Base-by-base conservation (phyloP, 2,113 vertebrate species). In the Reinhardtius hippoglossoides region DNA sequence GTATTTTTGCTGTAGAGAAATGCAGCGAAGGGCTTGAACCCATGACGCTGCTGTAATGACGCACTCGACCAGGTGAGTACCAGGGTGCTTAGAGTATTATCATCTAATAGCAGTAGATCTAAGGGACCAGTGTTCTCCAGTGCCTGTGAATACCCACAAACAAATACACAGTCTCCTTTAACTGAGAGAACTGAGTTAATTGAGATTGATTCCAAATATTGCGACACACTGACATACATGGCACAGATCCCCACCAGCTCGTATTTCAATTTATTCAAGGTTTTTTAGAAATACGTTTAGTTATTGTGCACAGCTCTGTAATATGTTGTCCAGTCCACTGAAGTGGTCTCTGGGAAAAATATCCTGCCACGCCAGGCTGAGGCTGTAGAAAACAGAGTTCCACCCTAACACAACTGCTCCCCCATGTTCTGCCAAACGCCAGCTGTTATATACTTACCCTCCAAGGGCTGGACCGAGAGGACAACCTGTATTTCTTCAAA, bases 401-500 rank as follows among this genome's bases (percentile, higher is more conserved):
- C 84, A 81, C 56, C 83, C 76, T 63, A 85, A 85, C 86, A 89
- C 83, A 87, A 64, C 74, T 85, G 58, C 80, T 88, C 71, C 71
- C 40, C 81, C 68, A 77, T 80, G 80, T 85, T 80, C 84, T 89
- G 88, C 89, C 91, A 91, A 89, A 83, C 82, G 81, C 86, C 84
- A 86, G 76, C 71, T 81, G 88, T 87, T 89, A 87, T 83, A 87
- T 78, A 81, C 81, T 81, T 83, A 76, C 64, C 71, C 83, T 86
- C 86, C 80, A 64, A 77, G 67, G 62, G 70, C 71, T 86, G 75
- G 69, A 80, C 73, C 65, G 1, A 71, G 78, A 82, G 27, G 60
- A n/a, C 54, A 76, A 68, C 61, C 84, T 80, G 9, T 59, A 68
- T 81, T 74, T 68, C 48, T 14, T 78, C 59, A 74, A 35, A 76